Base-by-base conservation (phyloP, 2,888 invertebrate species). In the Isotomurus palustris region DNA sequence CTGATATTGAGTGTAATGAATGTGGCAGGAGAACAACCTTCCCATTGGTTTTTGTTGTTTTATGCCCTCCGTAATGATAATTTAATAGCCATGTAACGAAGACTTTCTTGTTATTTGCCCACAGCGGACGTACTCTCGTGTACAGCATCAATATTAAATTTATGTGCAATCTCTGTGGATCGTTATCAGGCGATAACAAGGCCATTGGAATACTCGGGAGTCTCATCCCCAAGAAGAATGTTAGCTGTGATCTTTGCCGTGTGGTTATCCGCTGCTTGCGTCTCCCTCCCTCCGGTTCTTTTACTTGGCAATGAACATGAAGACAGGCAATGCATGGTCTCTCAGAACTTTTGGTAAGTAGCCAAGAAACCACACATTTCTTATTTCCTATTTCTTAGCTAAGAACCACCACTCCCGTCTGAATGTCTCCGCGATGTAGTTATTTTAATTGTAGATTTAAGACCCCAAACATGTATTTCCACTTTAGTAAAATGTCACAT, bases 151-250 rank as follows among this genome's bases (percentile, higher is more conserved):
- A 97, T 99, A 72, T 80, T 97, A 51, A 97, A 97, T 78, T 82
- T 97, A 67, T 96, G 96, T 77, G 95, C 95, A 83, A 96, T 97
- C 76, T 92, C 93, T 56, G 88, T 97, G 60, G 97, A 99, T 76
- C 83, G 95, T 56, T 97, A 94, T 77, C 87, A 88, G 77, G 91
- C 91, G 71, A 85, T 93, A 66, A 91, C 91, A 8, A 88, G 92
- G 73, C 95, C 96, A 24, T 78, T 96, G 71, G 89, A 93, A 73
- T 96, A 96, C 76, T 92, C 93, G 6, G 92, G 93, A 40, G 92
- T 92, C 76, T 82, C 95, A 66, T 95, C 95, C 17, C 93, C 95
- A 0, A 83, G 83, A 66, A 82, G 95, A 54, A 95, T 96, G 89
- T 84, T 91, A 72, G 79, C 87, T 58, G 91, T 89, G 78, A 91